phyloP scores from a whole-genome alignment of 1,140 invertebrate species.

The Papilio helenus region DNA sequence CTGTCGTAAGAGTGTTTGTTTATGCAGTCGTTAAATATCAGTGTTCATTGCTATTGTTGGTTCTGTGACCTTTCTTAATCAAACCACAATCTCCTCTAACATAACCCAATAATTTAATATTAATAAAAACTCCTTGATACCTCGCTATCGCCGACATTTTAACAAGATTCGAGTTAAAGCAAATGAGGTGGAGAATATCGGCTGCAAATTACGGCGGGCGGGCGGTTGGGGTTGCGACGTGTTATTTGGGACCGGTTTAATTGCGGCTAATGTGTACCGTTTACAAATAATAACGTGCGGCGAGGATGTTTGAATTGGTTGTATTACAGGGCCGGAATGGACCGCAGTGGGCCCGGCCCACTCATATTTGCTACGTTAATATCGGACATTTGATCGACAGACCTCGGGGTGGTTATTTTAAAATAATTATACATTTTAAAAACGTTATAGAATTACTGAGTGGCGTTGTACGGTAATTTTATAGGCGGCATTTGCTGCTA shows the following conservation, averaged over 20 bases:
- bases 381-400: slow-evolving; percentile 11
- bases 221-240: slow-evolving; percentile 42
- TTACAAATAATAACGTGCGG: slow-evolving; percentile 63
- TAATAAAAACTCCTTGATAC: slow-evolving; percentile 36
- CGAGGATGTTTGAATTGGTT: slow-evolving; percentile 52
- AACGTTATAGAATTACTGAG: slow-evolving; percentile 4
- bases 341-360: slow-evolving; percentile 6
- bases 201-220: slow-evolving; percentile 54
- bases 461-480: neutral
- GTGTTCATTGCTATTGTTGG: neutral
- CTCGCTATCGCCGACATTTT: slow-evolving; percentile 25
- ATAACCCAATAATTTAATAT: neutral
- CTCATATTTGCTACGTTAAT: slow-evolving; percentile 25
- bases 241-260: slow-evolving; percentile 64
- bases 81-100: neutral
- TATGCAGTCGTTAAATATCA: neutral
- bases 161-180: slow-evolving; percentile 57
- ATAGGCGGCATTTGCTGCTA: neutral
- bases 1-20: neutral
- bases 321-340: slow-evolving; percentile 50
- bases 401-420: neutral
- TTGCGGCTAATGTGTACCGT: slow-evolving; percentile 63
- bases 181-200: slow-evolving; percentile 50
- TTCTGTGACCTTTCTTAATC: neutral
- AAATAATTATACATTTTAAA: slow-evolving; percentile 28